A percentile compares a stretch with the other conserved stretches of the same genome.
phyloP scores from a whole-genome alignment of 1,140 invertebrate genomes.

The Papilio machaon region DNA sequence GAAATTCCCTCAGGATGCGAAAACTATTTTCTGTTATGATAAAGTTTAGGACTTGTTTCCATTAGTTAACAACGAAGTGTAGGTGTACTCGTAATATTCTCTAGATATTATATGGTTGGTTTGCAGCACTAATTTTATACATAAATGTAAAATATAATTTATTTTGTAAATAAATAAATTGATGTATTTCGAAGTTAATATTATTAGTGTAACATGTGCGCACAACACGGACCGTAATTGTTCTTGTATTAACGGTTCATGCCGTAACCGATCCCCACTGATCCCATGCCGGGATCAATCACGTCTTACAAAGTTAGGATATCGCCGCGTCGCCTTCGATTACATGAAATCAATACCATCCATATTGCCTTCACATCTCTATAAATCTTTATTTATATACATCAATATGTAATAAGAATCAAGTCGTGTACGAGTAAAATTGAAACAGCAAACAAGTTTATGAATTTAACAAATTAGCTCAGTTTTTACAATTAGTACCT shows the following conservation, averaged over 20 bases:
- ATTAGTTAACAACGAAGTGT: neutral
- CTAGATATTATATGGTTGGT: too few species aligned
- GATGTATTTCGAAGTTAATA: neutral
- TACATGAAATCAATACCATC: constrained; percentile 35
- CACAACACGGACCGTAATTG: neutral
- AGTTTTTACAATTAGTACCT: neutral
- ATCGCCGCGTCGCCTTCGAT: constrained; percentile 32
- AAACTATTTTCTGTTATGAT: constrained; percentile 11
- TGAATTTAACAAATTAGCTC: neutral
- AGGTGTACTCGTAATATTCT: too few species aligned
- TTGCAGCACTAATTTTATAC: too few species aligned
- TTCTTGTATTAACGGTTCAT: constrained; percentile 15
- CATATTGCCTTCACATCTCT: neutral
- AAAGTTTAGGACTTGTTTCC: neutral
- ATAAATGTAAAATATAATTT: too few species aligned
- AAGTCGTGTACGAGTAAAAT: neutral
- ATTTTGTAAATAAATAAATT: too few species aligned
- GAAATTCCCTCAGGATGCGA: neutral
- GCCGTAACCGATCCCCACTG: constrained; percentile 26
- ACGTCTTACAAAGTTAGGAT: constrained; percentile 35
- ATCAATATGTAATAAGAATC: neutral
- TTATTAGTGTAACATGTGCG: constrained; percentile 15
- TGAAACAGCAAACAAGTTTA: neutral
- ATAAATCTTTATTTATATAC: neutral
- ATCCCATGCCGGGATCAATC: constrained; percentile 33